Base-by-base conservation (phyloP, 1,140 invertebrate genomes). In the Drosophila burlai region DNA sequence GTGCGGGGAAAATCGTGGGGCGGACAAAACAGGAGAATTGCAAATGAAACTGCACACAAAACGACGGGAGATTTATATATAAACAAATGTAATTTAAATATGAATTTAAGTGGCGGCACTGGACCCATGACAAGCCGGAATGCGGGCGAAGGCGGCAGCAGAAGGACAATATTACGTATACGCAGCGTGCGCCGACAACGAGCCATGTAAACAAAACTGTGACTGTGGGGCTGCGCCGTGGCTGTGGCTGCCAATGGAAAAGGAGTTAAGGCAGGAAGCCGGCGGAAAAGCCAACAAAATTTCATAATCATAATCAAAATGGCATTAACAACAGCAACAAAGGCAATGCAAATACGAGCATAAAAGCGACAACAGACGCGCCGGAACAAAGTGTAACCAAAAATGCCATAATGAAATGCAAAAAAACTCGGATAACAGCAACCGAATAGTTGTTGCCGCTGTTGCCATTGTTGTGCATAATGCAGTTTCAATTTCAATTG, bases 281-380 rank as follows among this genome's bases (percentile, higher is more conserved):
- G 34, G 42, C 64, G 24, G 63, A 46, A 79, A 75, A 80, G 76
- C 72, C 80, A 80, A 74, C 85, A 74, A 74, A 90, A 90, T 91
- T 90, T 90, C 85, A 89, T 89, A 89, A 89, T 89, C 85, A 89
- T 89, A 89, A 89, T 89, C 85, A 89, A 89, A 89, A 89, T 90
- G 85, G 81, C 85, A 89, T 89, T 90, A 90, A 89, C 85, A 89
- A 89, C 82, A 89, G 83, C 85, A 89, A 89, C 81, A 89, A 89
- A 85, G 83, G 79, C 81, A 89, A 89, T 89, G 85, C 85, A 89
- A 89, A 89, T 89, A 89, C 82, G 63, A 81, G 54, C 61, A 80
- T 71, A 78, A 71, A 80, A 83, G 57, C 80, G 81, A 90, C 83
- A 83, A 72, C 78, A 90, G 78, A 89, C 84, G 81, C 84, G 60